These are phyloP conservation scores for Oryzias dopingdopingensis DNA, from an alignment of 2,797 vertebrate species.

Conservation along the genomic window DNA sequence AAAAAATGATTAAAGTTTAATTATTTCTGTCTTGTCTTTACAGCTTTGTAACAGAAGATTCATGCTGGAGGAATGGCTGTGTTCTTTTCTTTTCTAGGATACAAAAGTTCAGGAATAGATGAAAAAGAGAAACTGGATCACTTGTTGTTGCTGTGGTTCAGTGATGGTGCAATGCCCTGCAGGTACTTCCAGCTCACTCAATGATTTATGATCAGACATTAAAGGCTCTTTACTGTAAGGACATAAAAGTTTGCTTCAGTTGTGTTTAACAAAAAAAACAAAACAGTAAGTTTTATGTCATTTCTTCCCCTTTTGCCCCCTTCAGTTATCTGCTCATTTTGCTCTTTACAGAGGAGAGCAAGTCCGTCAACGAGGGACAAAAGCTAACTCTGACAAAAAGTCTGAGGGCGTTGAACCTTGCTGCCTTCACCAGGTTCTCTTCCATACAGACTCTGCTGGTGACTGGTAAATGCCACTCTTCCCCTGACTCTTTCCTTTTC, in stretches of 20 bases:
- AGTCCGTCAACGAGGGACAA: constrained; percentile 75
- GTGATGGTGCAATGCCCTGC: no score
- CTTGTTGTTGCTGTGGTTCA: no score
- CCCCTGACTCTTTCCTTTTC: constrained; percentile 68
- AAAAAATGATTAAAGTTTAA: no score
- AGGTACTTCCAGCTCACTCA: no score
- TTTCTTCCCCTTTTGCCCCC: constrained; percentile 20
- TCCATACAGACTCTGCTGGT: constrained; percentile 58
- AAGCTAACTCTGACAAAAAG: constrained; percentile 72
- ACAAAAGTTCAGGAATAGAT: no score
- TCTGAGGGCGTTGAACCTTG: constrained; percentile 63
- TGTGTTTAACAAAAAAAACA: constrained; percentile 28
- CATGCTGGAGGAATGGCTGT: no score
- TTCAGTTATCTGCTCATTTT: constrained; percentile 56
- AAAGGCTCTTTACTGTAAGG: no score
- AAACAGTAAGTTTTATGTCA: constrained; percentile 29
- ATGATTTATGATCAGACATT: neutral
- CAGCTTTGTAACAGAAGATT: no score
- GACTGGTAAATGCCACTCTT: constrained; percentile 78
- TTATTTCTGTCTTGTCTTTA: no score
- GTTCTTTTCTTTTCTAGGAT: no score
- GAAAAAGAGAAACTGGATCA: no score
- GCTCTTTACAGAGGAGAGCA: constrained; percentile 46
- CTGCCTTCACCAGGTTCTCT: constrained; percentile 54
- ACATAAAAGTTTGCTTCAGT: constrained; percentile 9